Evolutionary conservation across 2,797 vertebrate genomes (phyloP).

Genomic region (Brotogeris chrysoptera): DNA sequence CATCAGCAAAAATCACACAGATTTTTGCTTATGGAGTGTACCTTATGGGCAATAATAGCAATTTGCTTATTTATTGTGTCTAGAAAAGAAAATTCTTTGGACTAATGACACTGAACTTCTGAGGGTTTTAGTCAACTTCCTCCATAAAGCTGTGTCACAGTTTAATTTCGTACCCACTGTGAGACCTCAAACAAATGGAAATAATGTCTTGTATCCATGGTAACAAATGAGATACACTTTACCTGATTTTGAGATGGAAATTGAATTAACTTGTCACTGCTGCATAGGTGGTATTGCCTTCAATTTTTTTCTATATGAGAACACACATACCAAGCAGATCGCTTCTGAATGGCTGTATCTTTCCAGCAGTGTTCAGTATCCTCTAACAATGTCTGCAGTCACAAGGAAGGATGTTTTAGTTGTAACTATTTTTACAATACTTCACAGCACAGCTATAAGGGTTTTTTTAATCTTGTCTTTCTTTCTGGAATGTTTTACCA

Average conservation of each 20-base stretch:
- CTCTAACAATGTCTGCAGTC: background rate
- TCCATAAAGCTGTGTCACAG: constrained; percentile 44
- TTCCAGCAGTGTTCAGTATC: background rate
- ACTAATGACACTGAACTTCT: constrained; percentile 43
- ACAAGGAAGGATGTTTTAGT: background rate
- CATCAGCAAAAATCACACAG: background rate
- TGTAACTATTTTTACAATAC: constrained; percentile 22
- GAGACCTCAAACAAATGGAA: constrained; percentile 66
- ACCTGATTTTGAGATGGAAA: constrained; percentile 58
- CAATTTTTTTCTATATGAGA: constrained; percentile 41
- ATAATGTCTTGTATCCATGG: constrained; percentile 67
- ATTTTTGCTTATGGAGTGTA: background rate
- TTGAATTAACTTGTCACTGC: constrained; percentile 61
- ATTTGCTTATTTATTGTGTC: background rate
- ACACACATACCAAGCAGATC: background rate
- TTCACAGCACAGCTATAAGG: constrained; percentile 12
- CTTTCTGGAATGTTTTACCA: constrained; percentile 9
- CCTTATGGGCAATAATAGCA: background rate
- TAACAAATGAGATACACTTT: constrained; percentile 67
- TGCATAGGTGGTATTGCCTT: constrained; percentile 21
- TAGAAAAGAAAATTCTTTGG: constrained; percentile 39
- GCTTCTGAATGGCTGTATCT: background rate
- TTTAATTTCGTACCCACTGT: constrained; percentile 68
- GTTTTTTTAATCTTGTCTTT: background rate
- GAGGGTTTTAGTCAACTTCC: constrained; percentile 42